Evolutionary conservation across 2,888 invertebrate genomes (phyloP).

Genomic region (Diarsia dahlii): DNA sequence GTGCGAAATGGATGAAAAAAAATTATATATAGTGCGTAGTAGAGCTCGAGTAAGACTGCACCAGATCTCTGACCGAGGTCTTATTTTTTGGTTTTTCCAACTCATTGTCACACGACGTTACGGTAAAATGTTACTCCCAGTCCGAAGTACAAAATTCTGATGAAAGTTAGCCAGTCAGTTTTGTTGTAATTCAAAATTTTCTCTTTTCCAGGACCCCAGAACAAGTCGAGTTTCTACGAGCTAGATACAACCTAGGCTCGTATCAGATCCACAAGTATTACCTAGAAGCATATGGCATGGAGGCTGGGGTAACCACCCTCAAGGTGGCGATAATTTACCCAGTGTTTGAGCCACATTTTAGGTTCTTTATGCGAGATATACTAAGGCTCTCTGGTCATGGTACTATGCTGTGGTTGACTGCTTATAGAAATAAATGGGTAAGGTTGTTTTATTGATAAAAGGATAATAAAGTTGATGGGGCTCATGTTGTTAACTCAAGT

Average conservation of each 20-base stretch:
- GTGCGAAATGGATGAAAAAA: not conserved
- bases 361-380: constrained; percentile 91
- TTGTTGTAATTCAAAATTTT: not conserved
- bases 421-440: constrained; percentile 86
- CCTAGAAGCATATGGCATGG: constrained; percentile 65
- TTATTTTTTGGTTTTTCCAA: not conserved
- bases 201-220: constrained; percentile 76
- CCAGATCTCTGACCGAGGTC: not conserved
- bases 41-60: not conserved
- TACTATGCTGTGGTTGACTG: constrained; percentile 82
- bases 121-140: not conserved
- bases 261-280: constrained; percentile 82
- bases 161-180: not conserved
- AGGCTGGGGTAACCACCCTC: constrained; percentile 75
- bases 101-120: not conserved
- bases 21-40: no score
- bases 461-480: not conserved
- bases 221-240: constrained; percentile 78
- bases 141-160: not conserved
- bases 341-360: constrained; percentile 90
- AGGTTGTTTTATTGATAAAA: constrained; percentile 14
- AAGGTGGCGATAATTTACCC: constrained; percentile 87
- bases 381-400: constrained; percentile 89
- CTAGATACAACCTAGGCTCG: constrained; percentile 78
- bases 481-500: not conserved